Evolutionary conservation across 1,140 invertebrate genomes (phyloP), one percentile per base, ranked within the genome.

Genomic region (Manduca sexta): DNA sequence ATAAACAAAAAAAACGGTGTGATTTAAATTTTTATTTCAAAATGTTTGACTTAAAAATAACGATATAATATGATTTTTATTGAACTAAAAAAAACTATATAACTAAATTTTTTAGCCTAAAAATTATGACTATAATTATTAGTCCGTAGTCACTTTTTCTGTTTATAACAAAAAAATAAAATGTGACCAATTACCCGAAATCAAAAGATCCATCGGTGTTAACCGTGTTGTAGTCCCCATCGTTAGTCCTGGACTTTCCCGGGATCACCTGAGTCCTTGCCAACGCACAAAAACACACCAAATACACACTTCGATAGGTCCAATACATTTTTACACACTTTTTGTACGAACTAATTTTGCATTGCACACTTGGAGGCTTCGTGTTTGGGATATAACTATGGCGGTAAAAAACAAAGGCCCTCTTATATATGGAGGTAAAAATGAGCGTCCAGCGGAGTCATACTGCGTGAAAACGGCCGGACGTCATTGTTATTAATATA

Each of bases 141-240:
- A n/a, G n/a, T n/a, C n/a, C n/a, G n/a, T n/a, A n/a, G n/a, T n/a
- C n/a, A n/a, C n/a, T n/a, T n/a, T n/a, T n/a, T n/a, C n/a, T n/a
- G n/a, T n/a, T n/a, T n/a, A n/a, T n/a, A n/a, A n/a, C n/a, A n/a
- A n/a, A n/a, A n/a, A n/a, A n/a, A n/a, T n/a, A n/a, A n/a, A n/a
- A n/a, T n/a, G n/a, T n/a, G n/a, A n/a, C n/a, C n/a, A 58, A 31
- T 64, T 73, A 88, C 88, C 90, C 89, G 76, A 91, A 91, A 76
- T 89, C 87, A 60, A 87, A 91, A 14, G 90, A 91, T 59, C 90
- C 90, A 79, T 91, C 89, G n/a, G 81, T 84, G 56, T 90, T 88
- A 10, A 89, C 87, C 42, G 69, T 88, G 48, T 88, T 89, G 52
- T 86, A 88, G 31, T 89, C 88, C 8, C 85, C 85, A 60, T 87